These are phyloP conservation scores for Vicugna pacos DNA, from an alignment of 2,113 vertebrate species.

Conservation along the genomic window DNA sequence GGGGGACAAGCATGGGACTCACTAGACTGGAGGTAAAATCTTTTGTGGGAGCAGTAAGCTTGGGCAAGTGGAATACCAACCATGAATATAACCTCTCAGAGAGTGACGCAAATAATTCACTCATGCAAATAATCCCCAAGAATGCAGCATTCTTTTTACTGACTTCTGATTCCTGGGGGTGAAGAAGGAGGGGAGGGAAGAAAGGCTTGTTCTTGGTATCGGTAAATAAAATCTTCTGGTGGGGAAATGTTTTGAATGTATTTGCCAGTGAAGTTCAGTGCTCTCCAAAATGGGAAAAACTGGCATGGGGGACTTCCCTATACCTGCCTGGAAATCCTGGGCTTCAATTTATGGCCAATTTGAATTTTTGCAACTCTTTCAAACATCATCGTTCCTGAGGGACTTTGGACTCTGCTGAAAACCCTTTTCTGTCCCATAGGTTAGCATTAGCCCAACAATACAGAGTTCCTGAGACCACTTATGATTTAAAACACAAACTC, in stretches of 20 bases:
- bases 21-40: neutral
- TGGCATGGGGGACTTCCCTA: neutral
- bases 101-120: conserved; percentile 33
- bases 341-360: neutral
- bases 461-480: conserved; percentile 53
- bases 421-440: conserved; percentile 64
- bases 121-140: conserved; percentile 52
- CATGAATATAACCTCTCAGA: neutral
- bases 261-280: neutral
- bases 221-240: conserved; percentile 10
- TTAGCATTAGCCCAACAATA: conserved; percentile 47
- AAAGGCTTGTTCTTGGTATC: neutral
- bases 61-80: neutral
- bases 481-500: conserved; percentile 67
- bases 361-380: conserved; percentile 48
- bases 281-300: neutral
- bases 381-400: conserved; percentile 37
- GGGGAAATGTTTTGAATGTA: neutral
- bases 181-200: neutral
- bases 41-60: conserved; percentile 3
- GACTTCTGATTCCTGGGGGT: conserved; percentile 7
- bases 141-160: conserved; percentile 38
- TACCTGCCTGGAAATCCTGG: neutral
- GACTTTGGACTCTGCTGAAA: conserved; percentile 36
- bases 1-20: neutral